Evolutionary conservation across 2,797 vertebrate genomes (phyloP).

Genomic region (Bovichtus variegatus): DNA sequence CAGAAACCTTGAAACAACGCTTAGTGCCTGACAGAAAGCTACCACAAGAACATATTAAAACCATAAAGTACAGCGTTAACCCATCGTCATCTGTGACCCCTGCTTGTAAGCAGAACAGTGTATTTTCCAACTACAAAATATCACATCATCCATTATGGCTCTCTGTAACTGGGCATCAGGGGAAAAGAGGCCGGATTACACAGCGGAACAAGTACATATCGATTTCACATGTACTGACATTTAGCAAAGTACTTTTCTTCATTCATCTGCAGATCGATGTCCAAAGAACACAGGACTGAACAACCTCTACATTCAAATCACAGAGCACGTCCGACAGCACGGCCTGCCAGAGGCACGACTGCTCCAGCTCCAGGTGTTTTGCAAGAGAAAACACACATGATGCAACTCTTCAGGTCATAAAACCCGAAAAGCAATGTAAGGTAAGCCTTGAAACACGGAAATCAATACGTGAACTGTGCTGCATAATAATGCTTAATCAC

Average conservation of each 20-base stretch:
- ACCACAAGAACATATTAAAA: constrained; percentile 21
- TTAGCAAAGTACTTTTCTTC: constrained; percentile 75
- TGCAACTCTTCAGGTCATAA: constrained; percentile 7
- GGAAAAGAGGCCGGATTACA: constrained; percentile 43
- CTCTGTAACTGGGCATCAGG: constrained; percentile 25
- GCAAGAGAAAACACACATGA: constrained; percentile 23
- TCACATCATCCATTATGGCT: constrained; percentile 36
- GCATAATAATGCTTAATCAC: neutral
- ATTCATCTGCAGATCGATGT: constrained; percentile 64
- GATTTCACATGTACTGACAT: constrained; percentile 75
- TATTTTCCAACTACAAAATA: constrained; percentile 47
- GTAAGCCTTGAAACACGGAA: constrained; percentile 10
- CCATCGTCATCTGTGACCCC: constrained; percentile 32
- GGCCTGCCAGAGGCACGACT: constrained; percentile 9
- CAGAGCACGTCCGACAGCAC: constrained; percentile 22
- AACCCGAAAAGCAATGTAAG: constrained; percentile 8
- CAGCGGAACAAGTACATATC: constrained; percentile 62
- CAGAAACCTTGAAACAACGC: constrained; percentile 21
- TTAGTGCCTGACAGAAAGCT: constrained; percentile 9
- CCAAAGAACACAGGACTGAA: constrained; percentile 39
- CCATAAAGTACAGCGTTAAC: constrained; percentile 38
- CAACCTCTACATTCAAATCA: constrained; percentile 36
- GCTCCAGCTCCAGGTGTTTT: constrained; percentile 25
- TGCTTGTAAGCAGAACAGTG: constrained; percentile 30
- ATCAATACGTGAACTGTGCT: constrained; percentile 11